Evolutionary conservation across 2,888 invertebrate genomes (phyloP).

Genomic region (Salticus scenicus): DNA sequence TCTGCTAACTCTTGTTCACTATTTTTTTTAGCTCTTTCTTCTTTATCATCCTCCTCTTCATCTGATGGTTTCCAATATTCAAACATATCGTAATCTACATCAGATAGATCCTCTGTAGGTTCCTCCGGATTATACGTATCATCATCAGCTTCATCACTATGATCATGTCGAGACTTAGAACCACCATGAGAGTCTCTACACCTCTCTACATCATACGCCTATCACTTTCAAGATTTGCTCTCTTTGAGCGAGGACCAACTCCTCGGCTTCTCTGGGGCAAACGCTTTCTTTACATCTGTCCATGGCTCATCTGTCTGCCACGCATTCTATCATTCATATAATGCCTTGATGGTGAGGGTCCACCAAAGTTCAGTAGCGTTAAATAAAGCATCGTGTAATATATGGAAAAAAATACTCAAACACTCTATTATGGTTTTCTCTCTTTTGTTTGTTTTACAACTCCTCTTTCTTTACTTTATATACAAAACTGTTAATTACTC

Average conservation of each 20-base stretch:
- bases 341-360: conserved; percentile 48
- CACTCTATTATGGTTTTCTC: no score
- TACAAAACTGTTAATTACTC: no score
- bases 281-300: conserved; percentile 55
- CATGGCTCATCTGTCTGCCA: conserved; percentile 35
- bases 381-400: no score
- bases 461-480: no score
- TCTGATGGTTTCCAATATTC: conserved; percentile 54
- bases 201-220: conserved; percentile 23
- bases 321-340: conserved; percentile 63
- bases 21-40: conserved; percentile 50
- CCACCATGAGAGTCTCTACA: conserved; percentile 42
- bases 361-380: conserved; percentile 44
- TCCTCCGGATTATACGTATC: conserved; percentile 66
- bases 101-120: conserved; percentile 66
- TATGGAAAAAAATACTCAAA: no score
- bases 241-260: conserved; percentile 52
- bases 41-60: conserved; percentile 38
- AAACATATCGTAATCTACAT: conserved; percentile 50
- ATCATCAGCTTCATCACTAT: conserved; percentile 53
- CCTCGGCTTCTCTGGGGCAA: conserved; percentile 57
- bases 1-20: conserved; percentile 51
- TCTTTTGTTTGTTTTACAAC: no score
- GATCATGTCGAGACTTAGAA: conserved; percentile 37
- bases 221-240: conserved; percentile 55